Percentiles rank a stretch among this genome's conserved stretches.
Evolutionary conservation across 2,888 invertebrate genomes (phyloP).

Genomic region (Phymatocera aterrima): DNA sequence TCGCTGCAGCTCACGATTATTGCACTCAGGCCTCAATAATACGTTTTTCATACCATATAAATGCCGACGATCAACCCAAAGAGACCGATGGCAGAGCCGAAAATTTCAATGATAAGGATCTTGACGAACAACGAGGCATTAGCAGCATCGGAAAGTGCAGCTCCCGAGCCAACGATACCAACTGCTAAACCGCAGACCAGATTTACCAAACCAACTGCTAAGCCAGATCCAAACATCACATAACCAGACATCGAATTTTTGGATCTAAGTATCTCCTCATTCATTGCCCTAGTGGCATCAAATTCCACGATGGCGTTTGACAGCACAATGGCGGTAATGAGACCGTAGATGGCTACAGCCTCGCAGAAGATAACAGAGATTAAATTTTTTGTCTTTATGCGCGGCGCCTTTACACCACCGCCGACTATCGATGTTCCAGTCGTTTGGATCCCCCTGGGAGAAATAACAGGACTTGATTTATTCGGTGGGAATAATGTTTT

Average conservation of each 20-base stretch:
- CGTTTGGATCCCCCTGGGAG: slow-evolving; percentile 94
- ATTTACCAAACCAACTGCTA: slow-evolving; percentile 97
- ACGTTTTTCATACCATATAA: slow-evolving; percentile 82
- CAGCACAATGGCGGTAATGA: slow-evolving; percentile 98
- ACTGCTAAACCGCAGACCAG: slow-evolving; percentile 97
- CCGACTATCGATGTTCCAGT: slow-evolving; percentile 98
- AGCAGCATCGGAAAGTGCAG: slow-evolving; percentile 98
- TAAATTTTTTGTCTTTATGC: slow-evolving; percentile 99
- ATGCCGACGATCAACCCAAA: slow-evolving; percentile 99
- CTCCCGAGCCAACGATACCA: slow-evolving; percentile 99
- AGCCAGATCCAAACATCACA: slow-evolving; percentile 96
- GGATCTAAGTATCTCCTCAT: slow-evolving; percentile 73
- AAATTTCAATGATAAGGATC: slow-evolving; percentile 99
- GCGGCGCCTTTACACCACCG: slow-evolving; percentile 98
- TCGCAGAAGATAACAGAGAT: slow-evolving; percentile 99
- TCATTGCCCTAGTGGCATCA: slow-evolving; percentile 37
- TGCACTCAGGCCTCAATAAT: too few relatives aligned
- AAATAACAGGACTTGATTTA: not conserved
- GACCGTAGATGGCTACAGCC: slow-evolving; percentile 99
- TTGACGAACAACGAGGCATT: slow-evolving; percentile 97
- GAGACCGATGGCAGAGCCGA: slow-evolving; percentile 98
- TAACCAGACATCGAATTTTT: slow-evolving; percentile 92
- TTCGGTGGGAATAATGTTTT: not conserved
- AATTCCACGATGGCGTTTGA: slow-evolving; percentile 85
- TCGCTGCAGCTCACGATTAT: too few relatives aligned